Base-by-base conservation (phyloP, 2,113 vertebrate species). In the Rhinogobius similis region DNA sequence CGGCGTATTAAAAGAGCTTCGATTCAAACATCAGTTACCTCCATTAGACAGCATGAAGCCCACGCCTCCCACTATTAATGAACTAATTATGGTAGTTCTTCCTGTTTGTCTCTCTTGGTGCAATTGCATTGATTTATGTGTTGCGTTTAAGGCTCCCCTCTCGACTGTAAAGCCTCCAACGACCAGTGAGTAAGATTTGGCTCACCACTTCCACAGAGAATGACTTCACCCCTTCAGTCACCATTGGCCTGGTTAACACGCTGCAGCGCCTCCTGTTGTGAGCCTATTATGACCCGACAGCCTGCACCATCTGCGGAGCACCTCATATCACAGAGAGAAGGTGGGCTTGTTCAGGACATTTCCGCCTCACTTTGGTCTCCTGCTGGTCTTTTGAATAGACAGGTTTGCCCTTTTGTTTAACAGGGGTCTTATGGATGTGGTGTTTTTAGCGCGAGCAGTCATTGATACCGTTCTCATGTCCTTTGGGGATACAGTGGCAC, bases 1-100 rank as follows among this genome's bases (percentile, higher is more conserved):
- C 27, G 39, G 70, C 11, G 5, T 59, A 50, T 41, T 0, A 0
- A 44, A 59, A 39, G 66, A 65, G 26, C 48, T 76, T 67, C 73
- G 72, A 81, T 70, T 73, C 76, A 82, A 44, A n/a, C 61, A 72
- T 84, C 76, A 86, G 88, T 82, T 21, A 55, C 21, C 59, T 84
- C 79, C 77, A 82, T 84, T 82, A 70, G 84, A 65, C 65, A 69
- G 61, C 64, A 78, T 69, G 66, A 72, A 71, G 56, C 65, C n/a
- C 18, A 77, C 72, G 75, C 62, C 70, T 55, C 20, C 58, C 65
- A 52, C 59, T 78, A 52, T 62, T 76, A 75, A 81, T 52, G 63
- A 79, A 69, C 78, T 81, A 76, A 86, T 82, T 67, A 71, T 41
- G 48, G 43, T 69, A 1, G 59, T 67, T 38, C 39, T 41, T 62